phyloP scores from a whole-genome alignment of 2,888 invertebrate species.

The Deilephila porcellus region DNA sequence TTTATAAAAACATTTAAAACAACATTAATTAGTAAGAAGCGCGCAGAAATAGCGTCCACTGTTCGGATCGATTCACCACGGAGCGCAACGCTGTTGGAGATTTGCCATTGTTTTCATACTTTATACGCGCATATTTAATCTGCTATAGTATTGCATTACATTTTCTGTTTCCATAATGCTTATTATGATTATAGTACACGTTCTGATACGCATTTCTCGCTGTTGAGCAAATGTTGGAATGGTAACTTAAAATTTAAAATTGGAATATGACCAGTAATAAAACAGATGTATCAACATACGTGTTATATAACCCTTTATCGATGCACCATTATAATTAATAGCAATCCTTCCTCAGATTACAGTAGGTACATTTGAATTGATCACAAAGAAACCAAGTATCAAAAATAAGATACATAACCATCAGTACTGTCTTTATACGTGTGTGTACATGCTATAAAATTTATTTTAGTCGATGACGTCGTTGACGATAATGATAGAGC shows the following conservation, averaged over 20 bases:
- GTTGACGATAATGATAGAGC: slow-evolving; percentile 24
- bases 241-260: no score
- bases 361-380: no score
- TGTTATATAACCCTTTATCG: no score
- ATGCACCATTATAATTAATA: no score
- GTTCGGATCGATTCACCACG: slow-evolving; percentile 8
- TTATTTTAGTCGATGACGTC: slow-evolving; percentile 70
- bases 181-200: not conserved
- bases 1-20: not conserved
- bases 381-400: no score
- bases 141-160: not conserved
- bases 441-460: slow-evolving; percentile 46
- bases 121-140: slow-evolving; percentile 44
- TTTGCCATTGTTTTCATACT: slow-evolving; percentile 22
- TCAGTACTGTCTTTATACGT: slow-evolving; percentile 41
- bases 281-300: no score
- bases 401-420: not conserved
- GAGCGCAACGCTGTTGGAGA: slow-evolving; percentile 13
- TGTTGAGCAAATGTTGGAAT: no score
- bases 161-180: not conserved
- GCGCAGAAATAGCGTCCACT: not conserved
- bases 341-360: no score
- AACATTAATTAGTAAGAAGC: not conserved
- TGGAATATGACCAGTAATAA: no score
- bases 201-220: not conserved